phyloP scores from a whole-genome alignment of 2,797 vertebrate genomes.

The Trichosurus vulpecula region DNA sequence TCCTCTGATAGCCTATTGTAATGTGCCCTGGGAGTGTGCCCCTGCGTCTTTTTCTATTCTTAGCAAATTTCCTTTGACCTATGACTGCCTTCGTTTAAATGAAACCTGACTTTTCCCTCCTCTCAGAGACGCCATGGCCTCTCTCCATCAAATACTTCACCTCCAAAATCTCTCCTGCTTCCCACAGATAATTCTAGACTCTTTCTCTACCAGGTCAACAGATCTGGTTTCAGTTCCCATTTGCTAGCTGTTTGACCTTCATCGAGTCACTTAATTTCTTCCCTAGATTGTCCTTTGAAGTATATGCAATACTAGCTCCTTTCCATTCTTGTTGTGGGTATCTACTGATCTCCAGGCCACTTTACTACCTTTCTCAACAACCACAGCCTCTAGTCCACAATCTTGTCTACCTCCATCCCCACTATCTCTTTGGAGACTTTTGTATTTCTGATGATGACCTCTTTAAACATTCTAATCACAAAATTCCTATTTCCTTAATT shows the following conservation, averaged over 20 bases:
- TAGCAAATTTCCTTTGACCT: not conserved
- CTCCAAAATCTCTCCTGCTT: not conserved
- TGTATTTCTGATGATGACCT: not conserved
- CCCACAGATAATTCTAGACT: not conserved
- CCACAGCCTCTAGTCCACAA: not conserved
- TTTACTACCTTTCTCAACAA: not conserved
- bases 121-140: not conserved
- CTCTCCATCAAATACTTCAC: not conserved
- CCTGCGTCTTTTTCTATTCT: not conserved
- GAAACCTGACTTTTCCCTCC: not conserved
- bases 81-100: not conserved
- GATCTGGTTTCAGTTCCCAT: not conserved
- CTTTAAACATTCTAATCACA: not conserved
- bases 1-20: not conserved
- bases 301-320: not conserved
- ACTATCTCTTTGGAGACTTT: not conserved
- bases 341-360: not conserved
- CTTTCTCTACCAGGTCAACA: not conserved
- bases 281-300: not conserved
- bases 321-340: not conserved
- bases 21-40: not conserved
- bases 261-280: not conserved
- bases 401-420: not conserved
- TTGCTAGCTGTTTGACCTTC: not conserved
- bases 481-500: not conserved